Base-by-base conservation (phyloP, 1,140 invertebrate genomes). In the Muscidifurax raptorellus region DNA sequence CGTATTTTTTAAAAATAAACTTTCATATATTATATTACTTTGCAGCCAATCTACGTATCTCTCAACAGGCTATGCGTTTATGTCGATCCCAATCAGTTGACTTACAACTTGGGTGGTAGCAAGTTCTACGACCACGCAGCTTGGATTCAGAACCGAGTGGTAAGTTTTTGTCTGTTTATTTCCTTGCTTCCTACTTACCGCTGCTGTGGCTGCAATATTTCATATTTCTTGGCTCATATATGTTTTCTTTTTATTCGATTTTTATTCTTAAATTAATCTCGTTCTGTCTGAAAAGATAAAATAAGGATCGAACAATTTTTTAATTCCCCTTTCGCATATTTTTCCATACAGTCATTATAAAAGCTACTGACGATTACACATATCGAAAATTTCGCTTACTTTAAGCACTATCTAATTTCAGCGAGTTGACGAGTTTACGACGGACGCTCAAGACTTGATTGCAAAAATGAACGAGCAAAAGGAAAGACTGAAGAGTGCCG, bases 91-190 rank as follows among this genome's bases (percentile, higher is more conserved):
- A 93, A 94, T 74, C 96, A 97, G 91, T 91, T 98, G 89, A 97
- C 97, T n/a, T 94, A 95, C 86, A 97, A 98, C 88, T 92, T 98
- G 36, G 96, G 96, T 25, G 97, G 97, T 59, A 94, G 94, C 66
- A 94, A 97, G 88, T 93, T 94, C 66, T 97, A 97, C 92, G 95
- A 97, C 92, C 96, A 97, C 89, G 93, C 95, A 80, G 94, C 96
- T 87, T 98, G 97, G 97, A 95, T 98, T 87, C 95, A 97, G 86
- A 96, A 96, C 89, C 94, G 97, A 93, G 94, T 96, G 93, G 97
- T 97, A 93, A 94, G 93, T 93, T 12, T 82, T 84, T 52, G 80
- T 30, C 18, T 52, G 27, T 74, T 13, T 59, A 59, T 59, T 59
- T 59, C 22, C 52, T 59, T n/a, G 5, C 52, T 59, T 59, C 52